These are phyloP conservation scores for Acrobasis consociella DNA, from an alignment of 2,888 invertebrate species.

Conservation along the genomic window DNA sequence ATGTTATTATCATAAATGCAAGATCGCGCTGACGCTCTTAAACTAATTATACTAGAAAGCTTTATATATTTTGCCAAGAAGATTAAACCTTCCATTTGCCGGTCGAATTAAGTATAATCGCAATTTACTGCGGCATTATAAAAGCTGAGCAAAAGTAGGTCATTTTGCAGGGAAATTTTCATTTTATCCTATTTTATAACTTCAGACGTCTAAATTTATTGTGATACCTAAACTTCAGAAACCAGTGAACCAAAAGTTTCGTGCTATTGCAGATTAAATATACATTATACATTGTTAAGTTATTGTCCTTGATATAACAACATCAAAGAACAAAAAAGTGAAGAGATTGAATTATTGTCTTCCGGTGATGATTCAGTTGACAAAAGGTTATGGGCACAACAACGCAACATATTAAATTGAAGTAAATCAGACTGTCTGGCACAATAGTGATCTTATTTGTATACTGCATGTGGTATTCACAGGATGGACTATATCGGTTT, in stretches of 20 bases:
- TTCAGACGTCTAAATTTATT: neutral
- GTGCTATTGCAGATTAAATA: neutral
- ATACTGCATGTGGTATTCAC: neutral
- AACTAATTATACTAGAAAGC: neutral
- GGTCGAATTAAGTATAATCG: constrained; percentile 13
- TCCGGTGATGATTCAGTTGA: constrained; percentile 7
- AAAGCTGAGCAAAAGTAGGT: neutral
- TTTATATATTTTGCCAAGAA: neutral
- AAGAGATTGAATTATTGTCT: constrained; percentile 7
- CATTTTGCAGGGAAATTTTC: constrained; percentile 1
- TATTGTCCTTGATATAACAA: neutral
- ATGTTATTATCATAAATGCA: neutral
- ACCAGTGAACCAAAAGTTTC: neutral
- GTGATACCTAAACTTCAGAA: neutral
- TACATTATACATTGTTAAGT: neutral
- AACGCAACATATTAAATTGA: neutral
- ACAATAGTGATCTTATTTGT: neutral
- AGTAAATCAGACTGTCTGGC: neutral
- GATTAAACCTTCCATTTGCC: constrained; percentile 12
- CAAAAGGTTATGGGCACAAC: neutral
- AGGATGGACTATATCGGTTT: neutral
- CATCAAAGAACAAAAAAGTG: neutral
- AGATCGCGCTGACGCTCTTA: neutral
- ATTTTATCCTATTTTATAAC: constrained; percentile 1
- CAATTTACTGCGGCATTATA: constrained; percentile 10